A percentile compares a stretch with the other conserved stretches of the same genome.
Conservation (phyloP, 2,888 invertebrate species). For the Luperina nickerlii region DNA sequence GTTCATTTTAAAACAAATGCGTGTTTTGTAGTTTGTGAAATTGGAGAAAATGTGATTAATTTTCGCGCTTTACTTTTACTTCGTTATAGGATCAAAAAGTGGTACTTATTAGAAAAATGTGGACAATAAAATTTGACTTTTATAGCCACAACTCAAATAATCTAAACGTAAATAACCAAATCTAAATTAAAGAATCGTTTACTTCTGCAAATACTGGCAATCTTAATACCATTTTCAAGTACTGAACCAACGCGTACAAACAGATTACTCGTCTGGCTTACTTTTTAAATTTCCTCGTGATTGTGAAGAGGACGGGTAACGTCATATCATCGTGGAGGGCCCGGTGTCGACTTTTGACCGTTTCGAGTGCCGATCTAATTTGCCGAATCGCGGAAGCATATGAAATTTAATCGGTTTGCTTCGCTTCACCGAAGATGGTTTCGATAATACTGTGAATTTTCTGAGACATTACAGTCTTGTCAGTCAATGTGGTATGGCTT, state of each 20-base stretch:
- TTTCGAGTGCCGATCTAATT: conserved; percentile 89
- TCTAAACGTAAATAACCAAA: conserved; percentile 36
- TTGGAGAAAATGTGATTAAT: conserved; percentile 27
- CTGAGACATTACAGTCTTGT: conserved; percentile 63
- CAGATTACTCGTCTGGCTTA: conserved; percentile 65
- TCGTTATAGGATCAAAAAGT: conserved; percentile 6
- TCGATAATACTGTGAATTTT: conserved; percentile 62
- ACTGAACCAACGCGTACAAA: conserved; percentile 72
- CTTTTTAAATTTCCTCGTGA: conserved; percentile 81
- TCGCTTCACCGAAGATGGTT: conserved; percentile 66
- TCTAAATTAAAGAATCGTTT: conserved; percentile 59
- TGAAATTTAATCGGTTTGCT: conserved; percentile 87
- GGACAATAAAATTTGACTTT: conserved; percentile 9
- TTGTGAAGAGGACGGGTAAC: conserved; percentile 80
- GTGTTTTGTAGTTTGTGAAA: conserved; percentile 27
- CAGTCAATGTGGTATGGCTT: conserved; percentile 12
- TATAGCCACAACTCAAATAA: conserved; percentile 28
- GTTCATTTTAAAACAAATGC: conserved; percentile 20
- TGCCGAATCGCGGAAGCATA: conserved; percentile 88
- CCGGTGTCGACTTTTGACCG: conserved; percentile 89
- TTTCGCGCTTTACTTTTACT: background rate
- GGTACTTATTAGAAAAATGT: conserved; percentile 7
- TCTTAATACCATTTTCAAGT: conserved; percentile 58
- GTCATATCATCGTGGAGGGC: conserved; percentile 80
- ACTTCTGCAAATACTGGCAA: conserved; percentile 52